Base-by-base conservation (phyloP, 2,888 invertebrate species). In the Oxycera nigricornis region DNA sequence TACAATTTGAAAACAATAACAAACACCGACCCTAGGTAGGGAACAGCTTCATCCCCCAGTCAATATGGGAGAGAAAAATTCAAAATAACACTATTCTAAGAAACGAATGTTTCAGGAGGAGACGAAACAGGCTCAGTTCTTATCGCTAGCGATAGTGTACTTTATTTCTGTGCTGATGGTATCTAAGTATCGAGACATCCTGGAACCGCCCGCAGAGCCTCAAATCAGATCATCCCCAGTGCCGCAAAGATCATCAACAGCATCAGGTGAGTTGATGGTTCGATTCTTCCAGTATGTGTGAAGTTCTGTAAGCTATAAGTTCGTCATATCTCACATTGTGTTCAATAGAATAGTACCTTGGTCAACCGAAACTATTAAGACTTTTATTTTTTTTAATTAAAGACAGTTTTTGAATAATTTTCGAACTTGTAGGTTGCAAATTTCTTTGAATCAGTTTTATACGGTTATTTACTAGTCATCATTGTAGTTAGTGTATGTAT, bases 91-190 rank as follows among this genome's bases (percentile, higher is more conserved):
- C 77, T 77, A 72, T 77, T 75, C 75, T 74, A 76, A 77, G 76
- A 78, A 77, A 78, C 78, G 77, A 74, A 78, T 78, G 78, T 88
- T 88, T 41, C 88, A 98, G 98, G 98, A 99, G 90, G 99, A 99
- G 88, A 98, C 97, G 68, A 98, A 99, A 84, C 99, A 99, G 87
- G 98, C 99, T 2, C 98, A 99, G 88, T 99, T 99, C 89, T 90
- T 99, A 80, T 97, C 98, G 17, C 89, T 99, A 82, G 97, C 99
- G 78, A 98, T 98, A 84, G 98, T 99, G 76, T 99, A 99, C 88
- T 98, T 99, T 88, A 96, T 98, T 82, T 98, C 98, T 31, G 99
- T 99, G 80, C 88, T 99, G 83, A 99, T 99, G 99, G 99, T 99
- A 78, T 99, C 98, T 57, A 97, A 99, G 85, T 99, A 99, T 87